Evolutionary conservation across 2,888 invertebrate genomes (phyloP), one percentile per base, ranked within the genome.

Genomic region (Hartigia nigra): DNA sequence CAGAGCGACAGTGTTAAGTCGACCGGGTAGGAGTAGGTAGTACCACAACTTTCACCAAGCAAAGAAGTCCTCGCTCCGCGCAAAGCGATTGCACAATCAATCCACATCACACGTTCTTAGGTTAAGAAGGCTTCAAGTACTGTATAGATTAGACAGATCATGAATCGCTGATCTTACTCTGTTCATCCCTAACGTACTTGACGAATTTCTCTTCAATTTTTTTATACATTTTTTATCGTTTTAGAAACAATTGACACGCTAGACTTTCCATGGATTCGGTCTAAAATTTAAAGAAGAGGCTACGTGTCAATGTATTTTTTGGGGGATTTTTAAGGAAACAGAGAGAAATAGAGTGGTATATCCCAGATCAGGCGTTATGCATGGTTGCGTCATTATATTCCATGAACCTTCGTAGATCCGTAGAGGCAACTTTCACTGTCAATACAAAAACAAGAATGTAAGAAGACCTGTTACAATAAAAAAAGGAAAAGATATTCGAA

Each of bases 11-110:
- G 55, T 55, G 55, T 23, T 55, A 23, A 55, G 23, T 55, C 55
- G 55, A 55, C 55, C 55, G 14, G 14, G 55, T 55, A 23, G 55
- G 23, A 55, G 32, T 72, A 72, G 72, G 72, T 72, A 34, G 72
- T 78, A 69, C 74, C 69, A 74, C 77, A 81, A 84, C 83, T 84
- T 83, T 84, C 82, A 81, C 83, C 81, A 36, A 32, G 69, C 78
- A 77, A 75, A 75, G 78, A 77, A 74, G 80, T 81, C 81, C 81
- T 81, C 80, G 77, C 79, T 81, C 79, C 79, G 32, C 14, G 76
- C 80, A 79, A 79, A 79, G 78, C 80, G 79, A 81, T 84, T 84
- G 80, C 80, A 76, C 81, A 83, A 83, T 83, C 76, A 35, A 79
- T 78, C 78, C 69, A 76, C 70, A 55, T 39, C 72, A 72, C 72